A percentile compares a stretch with the other conserved stretches of the same genome.
phyloP scores from a whole-genome alignment of 2,888 invertebrate genomes.

The Volucella bombylans region DNA sequence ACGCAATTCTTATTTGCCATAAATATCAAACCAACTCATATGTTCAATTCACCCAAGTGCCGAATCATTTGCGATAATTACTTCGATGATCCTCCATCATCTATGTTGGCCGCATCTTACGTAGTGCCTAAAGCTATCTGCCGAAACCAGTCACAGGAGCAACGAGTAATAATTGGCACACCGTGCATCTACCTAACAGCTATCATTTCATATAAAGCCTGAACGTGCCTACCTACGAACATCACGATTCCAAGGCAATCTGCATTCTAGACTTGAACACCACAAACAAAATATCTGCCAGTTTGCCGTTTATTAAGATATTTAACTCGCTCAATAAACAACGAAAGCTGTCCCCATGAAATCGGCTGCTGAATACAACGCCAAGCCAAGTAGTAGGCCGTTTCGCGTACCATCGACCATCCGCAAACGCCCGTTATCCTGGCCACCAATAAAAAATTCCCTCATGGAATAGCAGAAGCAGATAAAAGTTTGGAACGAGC shows the following conservation, averaged over 20 bases:
- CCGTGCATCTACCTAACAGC: constrained; percentile 46
- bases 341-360: constrained; percentile 42
- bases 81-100: constrained; percentile 18
- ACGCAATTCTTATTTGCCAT: neutral
- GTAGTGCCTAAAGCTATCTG: constrained; percentile 2
- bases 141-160: constrained; percentile 42
- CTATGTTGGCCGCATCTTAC: neutral
- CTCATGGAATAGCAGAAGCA: constrained; percentile 56
- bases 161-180: constrained; percentile 59
- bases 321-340: constrained; percentile 72
- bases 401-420: neutral
- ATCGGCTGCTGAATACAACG: constrained; percentile 17
- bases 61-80: constrained; percentile 47
- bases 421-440: neutral
- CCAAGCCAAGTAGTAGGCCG: neutral
- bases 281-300: constrained; percentile 68
- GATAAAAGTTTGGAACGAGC: constrained; percentile 67
- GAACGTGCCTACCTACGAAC: constrained; percentile 65
- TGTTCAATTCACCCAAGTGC: constrained; percentile 15
- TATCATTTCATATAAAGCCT: constrained; percentile 68
- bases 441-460: constrained; percentile 39
- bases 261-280: constrained; percentile 58
- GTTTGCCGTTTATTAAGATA: constrained; percentile 71
- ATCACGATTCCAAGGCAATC: constrained; percentile 67
- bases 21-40: neutral